These are phyloP conservation scores for Ecliptopera silaceata DNA, from an alignment of 2,888 invertebrate genomes.

Conservation along the genomic window DNA sequence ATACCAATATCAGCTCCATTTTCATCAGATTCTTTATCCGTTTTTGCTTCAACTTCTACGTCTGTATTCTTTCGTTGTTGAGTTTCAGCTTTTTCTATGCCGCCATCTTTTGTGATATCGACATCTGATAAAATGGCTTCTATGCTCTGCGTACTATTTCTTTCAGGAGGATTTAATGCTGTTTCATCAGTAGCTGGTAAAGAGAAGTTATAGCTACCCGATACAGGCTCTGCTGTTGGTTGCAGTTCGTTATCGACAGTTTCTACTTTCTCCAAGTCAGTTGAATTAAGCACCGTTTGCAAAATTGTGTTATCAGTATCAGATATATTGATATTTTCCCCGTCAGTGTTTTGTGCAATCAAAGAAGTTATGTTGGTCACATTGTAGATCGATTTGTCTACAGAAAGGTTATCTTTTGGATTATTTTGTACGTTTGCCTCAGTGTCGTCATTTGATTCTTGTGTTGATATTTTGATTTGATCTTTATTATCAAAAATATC, in stretches of 20 bases:
- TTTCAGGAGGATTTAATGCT: constrained; percentile 3
- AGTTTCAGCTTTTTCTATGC: background rate
- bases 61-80: background rate
- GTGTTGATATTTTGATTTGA: background rate
- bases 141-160: background rate
- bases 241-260: background rate
- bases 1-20: constrained; percentile 6
- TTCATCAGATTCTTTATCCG: background rate
- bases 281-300: background rate
- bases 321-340: background rate
- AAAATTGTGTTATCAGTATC: background rate
- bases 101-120: background rate
- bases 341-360: background rate
- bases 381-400: background rate
- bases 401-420: background rate
- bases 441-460: constrained; percentile 1
- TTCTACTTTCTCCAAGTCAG: background rate
- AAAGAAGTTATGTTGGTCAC: background rate
- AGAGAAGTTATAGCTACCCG: background rate
- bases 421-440: constrained; percentile 1
- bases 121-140: constrained; percentile 4
- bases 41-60: background rate
- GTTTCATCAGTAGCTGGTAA: background rate
- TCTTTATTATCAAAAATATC: background rate
- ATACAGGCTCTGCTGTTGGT: background rate